phyloP scores from a whole-genome alignment of 2,888 invertebrate species.

The Branchellion lobata region DNA sequence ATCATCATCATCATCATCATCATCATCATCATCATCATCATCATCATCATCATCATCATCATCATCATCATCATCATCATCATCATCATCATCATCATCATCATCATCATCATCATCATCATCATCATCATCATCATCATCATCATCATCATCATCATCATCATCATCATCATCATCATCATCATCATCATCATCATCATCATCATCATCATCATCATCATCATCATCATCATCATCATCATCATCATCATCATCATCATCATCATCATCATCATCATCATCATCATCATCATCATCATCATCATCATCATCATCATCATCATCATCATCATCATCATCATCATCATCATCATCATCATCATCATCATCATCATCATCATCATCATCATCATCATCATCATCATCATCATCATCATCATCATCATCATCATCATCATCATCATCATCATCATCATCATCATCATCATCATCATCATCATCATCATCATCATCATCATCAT shows the following conservation, averaged over 20 bases:
- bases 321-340: constrained; percentile 17
- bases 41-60: constrained; percentile 42
- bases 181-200: constrained; percentile 32
- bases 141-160: not conserved
- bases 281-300: not conserved
- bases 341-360: not conserved
- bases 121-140: constrained; percentile 8
- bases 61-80: constrained; percentile 34
- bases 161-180: constrained; percentile 20
- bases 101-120: constrained; percentile 13
- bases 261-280: constrained; percentile 18
- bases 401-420: not conserved
- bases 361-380: constrained; percentile 13
- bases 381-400: constrained; percentile 6
- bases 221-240: constrained; percentile 45
- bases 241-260: constrained; percentile 40
- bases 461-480: not conserved
- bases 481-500: constrained; percentile 35
- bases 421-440: not conserved
- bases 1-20: constrained; percentile 33
- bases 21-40: constrained; percentile 32
- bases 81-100: constrained; percentile 38
- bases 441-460: not conserved
- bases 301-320: constrained; percentile 5
- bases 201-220: constrained; percentile 41